These are phyloP conservation scores for Mirounga angustirostris DNA, from an alignment of 2,113 vertebrate genomes.

Conservation along the genomic window DNA sequence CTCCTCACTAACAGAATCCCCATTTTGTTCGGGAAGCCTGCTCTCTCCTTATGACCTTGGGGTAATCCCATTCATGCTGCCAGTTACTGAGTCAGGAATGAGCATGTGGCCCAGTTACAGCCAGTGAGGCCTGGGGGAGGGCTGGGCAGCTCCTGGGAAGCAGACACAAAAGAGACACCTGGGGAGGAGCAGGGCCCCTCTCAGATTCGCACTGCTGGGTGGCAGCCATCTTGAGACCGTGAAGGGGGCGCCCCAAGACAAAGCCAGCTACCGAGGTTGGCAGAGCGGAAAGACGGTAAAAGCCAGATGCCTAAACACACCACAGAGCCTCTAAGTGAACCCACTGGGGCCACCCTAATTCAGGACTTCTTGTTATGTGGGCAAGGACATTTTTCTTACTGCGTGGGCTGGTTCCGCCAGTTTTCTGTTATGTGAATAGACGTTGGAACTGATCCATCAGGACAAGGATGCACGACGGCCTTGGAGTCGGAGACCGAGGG, in stretches of 20 bases:
- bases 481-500: background rate
- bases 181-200: background rate
- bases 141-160: background rate
- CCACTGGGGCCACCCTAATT: fast-evolving
- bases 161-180: background rate
- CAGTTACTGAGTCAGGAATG: background rate
- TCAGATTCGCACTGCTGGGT: fast-evolving
- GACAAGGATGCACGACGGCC: fast-evolving
- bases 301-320: background rate
- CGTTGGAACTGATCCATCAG: background rate
- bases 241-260: fast-evolving
- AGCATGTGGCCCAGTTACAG: background rate
- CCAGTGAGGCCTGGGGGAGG: background rate
- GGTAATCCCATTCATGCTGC: background rate
- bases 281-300: fast-evolving
- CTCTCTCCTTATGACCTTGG: background rate
- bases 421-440: background rate
- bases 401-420: background rate
- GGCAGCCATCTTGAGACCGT: background rate
- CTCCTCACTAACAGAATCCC: background rate
- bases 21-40: background rate
- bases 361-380: too few species aligned
- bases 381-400: background rate
- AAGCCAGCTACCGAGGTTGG: background rate
- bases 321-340: background rate